Conservation (phyloP, 2,797 vertebrate genomes). For the Gallirallus australis region DNA sequence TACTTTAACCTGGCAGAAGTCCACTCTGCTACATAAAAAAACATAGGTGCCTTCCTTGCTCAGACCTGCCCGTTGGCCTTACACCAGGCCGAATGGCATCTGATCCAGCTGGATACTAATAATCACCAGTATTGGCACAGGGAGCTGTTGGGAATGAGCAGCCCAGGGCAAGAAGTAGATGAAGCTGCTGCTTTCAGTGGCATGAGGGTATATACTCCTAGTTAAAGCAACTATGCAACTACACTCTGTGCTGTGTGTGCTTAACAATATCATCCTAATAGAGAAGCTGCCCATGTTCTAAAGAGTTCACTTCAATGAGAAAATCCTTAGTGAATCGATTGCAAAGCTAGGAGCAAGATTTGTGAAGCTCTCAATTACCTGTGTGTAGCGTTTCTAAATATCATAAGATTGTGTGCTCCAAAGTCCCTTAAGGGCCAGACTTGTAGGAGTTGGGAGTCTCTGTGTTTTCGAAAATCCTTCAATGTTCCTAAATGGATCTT, state of each 20-base stretch:
- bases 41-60: not conserved
- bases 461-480: not conserved
- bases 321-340: not conserved
- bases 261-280: not conserved
- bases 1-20: not conserved
- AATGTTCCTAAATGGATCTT: not conserved
- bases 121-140: not conserved
- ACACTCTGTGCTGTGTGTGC: not conserved
- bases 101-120: not conserved
- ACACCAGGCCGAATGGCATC: no score
- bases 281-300: not conserved
- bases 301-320: not conserved
- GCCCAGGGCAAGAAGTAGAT: not conserved
- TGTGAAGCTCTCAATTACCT: not conserved
- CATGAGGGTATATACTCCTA: not conserved
- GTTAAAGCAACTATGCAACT: not conserved
- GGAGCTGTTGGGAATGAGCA: not conserved
- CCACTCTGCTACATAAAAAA: not conserved
- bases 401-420: not conserved
- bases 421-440: not conserved
- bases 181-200: not conserved
- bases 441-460: not conserved
- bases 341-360: not conserved
- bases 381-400: not conserved
- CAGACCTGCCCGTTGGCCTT: not conserved